A percentile compares a stretch with the other conserved stretches of the same genome.
These are phyloP conservation scores for Periophthalmus magnuspinnatus DNA, from an alignment of 2,797 vertebrate genomes.

Conservation along the genomic window DNA sequence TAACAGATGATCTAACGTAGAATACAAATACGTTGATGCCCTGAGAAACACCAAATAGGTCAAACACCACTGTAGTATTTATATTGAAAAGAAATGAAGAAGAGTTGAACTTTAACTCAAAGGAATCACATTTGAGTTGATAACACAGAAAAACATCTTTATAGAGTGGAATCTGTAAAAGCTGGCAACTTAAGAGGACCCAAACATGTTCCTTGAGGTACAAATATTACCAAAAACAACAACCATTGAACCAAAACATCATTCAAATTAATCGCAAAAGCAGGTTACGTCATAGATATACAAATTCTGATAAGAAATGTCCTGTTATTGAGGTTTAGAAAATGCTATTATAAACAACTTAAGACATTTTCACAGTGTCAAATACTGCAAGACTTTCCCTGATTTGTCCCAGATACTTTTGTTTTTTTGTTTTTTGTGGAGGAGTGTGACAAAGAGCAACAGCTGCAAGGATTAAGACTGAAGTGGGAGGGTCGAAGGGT, in stretches of 20 bases:
- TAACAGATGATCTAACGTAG: background rate
- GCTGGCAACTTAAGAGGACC: background rate
- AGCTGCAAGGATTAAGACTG: conserved; percentile 71
- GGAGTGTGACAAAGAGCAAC: conserved; percentile 65
- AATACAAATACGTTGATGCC: background rate
- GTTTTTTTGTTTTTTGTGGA: conserved; percentile 60
- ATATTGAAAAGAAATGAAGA: no score
- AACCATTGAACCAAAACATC: no score
- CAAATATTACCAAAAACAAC: background rate
- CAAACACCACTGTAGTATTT: no score
- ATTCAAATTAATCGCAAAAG: background rate
- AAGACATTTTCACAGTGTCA: conserved; percentile 12
- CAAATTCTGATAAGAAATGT: no score
- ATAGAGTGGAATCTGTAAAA: background rate
- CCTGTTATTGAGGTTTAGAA: background rate
- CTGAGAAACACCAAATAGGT: background rate
- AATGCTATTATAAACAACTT: background rate
- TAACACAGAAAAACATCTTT: background rate
- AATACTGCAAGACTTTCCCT: background rate
- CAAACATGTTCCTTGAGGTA: background rate
- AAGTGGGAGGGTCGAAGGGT: conserved; percentile 47
- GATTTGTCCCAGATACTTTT: conserved; percentile 19
- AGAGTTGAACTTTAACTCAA: background rate
- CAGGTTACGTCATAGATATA: no score
- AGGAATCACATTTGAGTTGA: background rate